Percentiles rank a stretch among this genome's conserved stretches.
These are phyloP conservation scores for Campoplex nolae DNA, from an alignment of 2,888 invertebrate genomes.

Conservation along the genomic window DNA sequence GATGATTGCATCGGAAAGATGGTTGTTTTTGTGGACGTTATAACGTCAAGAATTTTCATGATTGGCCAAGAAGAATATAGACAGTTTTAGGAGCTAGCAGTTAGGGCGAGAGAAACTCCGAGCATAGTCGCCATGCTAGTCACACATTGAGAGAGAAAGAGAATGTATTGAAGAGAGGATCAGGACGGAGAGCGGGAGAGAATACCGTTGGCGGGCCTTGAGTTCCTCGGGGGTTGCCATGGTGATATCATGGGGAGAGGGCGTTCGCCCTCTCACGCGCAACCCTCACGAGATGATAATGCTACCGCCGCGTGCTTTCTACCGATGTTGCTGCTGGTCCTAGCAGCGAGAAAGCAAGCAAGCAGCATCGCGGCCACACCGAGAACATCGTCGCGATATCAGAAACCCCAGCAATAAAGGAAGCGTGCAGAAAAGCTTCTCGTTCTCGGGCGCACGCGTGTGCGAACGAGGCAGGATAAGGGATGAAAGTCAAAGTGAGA, in stretches of 20 bases:
- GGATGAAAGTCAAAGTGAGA: slow-evolving; percentile 67
- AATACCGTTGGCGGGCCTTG: slow-evolving; percentile 80
- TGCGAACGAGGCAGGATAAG: slow-evolving; percentile 51
- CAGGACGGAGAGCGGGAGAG: slow-evolving; percentile 79
- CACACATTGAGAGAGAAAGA: slow-evolving; percentile 40
- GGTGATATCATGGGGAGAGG: slow-evolving; percentile 81
- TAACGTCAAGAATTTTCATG: slow-evolving; percentile 72
- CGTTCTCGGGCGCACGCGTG: slow-evolving; percentile 52
- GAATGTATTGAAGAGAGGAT: slow-evolving; percentile 55
- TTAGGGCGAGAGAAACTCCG: slow-evolving; percentile 51
- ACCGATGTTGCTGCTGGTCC: slow-evolving; percentile 75
- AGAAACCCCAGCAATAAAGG: slow-evolving; percentile 82
- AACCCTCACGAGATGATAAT: slow-evolving; percentile 83
- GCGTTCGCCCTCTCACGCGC: slow-evolving; percentile 81
- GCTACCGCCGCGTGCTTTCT: slow-evolving; percentile 78
- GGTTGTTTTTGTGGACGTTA: not conserved
- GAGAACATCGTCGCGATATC: slow-evolving; percentile 78
- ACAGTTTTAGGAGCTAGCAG: slow-evolving; percentile 78
- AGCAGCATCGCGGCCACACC: slow-evolving; percentile 53
- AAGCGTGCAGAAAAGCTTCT: slow-evolving; percentile 72
- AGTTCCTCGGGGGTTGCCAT: slow-evolving; percentile 82
- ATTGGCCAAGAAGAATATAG: slow-evolving; percentile 68
- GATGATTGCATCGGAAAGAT: not conserved
- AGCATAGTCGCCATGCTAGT: slow-evolving; percentile 80
- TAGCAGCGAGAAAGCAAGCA: slow-evolving; percentile 62